Percentiles rank a stretch among this genome's conserved stretches.
phyloP scores from a whole-genome alignment of 2,113 vertebrate genomes.

The Sturnus vulgaris region DNA sequence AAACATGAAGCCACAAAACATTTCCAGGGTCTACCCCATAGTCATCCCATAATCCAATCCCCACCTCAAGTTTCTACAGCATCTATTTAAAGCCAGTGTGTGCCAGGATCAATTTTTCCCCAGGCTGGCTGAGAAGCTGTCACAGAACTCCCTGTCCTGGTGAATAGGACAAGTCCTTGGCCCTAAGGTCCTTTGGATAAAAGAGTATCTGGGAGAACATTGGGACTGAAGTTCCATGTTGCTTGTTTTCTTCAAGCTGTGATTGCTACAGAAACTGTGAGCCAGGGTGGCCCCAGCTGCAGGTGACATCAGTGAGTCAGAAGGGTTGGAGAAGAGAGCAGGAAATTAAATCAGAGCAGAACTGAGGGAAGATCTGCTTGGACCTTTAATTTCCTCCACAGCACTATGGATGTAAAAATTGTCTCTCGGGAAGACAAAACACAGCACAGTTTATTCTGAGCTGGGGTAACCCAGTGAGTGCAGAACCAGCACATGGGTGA shows the following conservation, averaged over 20 bases:
- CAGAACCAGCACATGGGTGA: background rate
- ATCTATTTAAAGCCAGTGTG: background rate
- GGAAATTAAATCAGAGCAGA: background rate
- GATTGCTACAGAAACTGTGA: background rate
- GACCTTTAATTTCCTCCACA: background rate
- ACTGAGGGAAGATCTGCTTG: background rate
- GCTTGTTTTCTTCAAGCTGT: background rate
- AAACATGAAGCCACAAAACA: background rate
- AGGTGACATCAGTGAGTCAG: background rate
- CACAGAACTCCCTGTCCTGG: background rate
- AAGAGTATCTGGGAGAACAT: background rate
- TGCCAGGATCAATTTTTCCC: background rate
- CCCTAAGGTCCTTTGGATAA: background rate
- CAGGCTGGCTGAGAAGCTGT: background rate
- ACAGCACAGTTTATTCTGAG: background rate
- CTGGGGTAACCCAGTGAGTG: background rate
- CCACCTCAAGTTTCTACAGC: background rate
- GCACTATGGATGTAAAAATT: background rate
- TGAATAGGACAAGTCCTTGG: background rate
- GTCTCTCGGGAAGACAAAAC: background rate
- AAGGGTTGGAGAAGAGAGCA: background rate
- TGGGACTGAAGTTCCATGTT: background rate
- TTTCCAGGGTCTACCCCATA: background rate
- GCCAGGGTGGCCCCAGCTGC: background rate
- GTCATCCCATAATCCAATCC: background rate